phyloP scores from a whole-genome alignment of 2,888 invertebrate species.

The Xestia rhomboidea region DNA sequence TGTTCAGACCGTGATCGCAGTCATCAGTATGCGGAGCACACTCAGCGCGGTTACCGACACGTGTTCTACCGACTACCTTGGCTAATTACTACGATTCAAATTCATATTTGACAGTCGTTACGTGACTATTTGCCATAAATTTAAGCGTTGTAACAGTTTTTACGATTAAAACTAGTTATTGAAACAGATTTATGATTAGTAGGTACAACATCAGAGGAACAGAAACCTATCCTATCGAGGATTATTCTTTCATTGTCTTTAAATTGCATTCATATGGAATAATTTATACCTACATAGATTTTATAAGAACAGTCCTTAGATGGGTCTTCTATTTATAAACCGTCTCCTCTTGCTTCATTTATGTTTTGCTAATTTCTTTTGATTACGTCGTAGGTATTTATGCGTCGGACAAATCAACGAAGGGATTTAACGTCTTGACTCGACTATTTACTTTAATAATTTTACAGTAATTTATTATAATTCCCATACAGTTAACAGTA shows the following conservation, averaged over 20 bases:
- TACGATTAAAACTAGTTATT: constrained; percentile 3
- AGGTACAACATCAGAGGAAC: background rate
- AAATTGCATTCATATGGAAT: background rate
- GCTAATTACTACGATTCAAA: constrained; percentile 82
- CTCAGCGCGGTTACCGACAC: constrained; percentile 81
- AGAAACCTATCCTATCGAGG: background rate
- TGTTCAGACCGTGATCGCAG: constrained; percentile 75
- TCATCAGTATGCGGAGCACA: constrained; percentile 85
- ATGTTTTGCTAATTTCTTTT: constrained; percentile 6
- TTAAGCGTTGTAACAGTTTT: constrained; percentile 20
- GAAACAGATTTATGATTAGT: background rate
- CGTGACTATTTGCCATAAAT: constrained; percentile 69
- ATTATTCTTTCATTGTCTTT: background rate
- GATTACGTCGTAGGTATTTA: too few relatives aligned
- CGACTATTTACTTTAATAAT: constrained; percentile 1
- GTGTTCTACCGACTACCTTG: constrained; percentile 83
- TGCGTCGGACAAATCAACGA: background rate
- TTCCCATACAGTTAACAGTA: background rate
- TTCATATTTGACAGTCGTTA: constrained; percentile 75
- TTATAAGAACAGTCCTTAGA: constrained; percentile 14
- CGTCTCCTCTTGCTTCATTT: constrained; percentile 15
- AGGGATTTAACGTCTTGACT: background rate
- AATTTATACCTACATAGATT: background rate
- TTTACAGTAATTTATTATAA: constrained; percentile 38
- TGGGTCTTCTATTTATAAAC: constrained; percentile 30